phyloP scores from a whole-genome alignment of 2,113 vertebrate species.

The Misgurnus anguillicaudatus region DNA sequence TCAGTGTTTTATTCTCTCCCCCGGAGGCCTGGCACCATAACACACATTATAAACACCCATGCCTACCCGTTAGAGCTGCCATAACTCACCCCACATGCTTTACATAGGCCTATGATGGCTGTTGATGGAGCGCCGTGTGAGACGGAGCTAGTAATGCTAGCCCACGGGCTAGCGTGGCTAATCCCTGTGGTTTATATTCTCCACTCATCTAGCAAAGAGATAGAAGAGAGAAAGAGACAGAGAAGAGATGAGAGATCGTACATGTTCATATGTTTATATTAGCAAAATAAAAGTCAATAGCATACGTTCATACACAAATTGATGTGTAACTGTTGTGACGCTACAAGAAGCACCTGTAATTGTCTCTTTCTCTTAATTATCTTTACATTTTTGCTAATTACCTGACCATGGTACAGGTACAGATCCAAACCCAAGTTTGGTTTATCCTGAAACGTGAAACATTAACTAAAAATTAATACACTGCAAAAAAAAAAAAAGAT shows the following conservation, averaged over 20 bases:
- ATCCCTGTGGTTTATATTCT: slow-evolving; percentile 22
- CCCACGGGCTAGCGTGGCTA: slow-evolving; percentile 28
- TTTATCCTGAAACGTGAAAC: too few species aligned
- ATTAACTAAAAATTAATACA: too few species aligned
- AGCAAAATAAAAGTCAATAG: background rate
- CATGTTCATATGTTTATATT: slow-evolving; percentile 22
- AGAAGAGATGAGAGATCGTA: slow-evolving; percentile 16
- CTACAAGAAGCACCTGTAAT: background rate
- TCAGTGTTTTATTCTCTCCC: slow-evolving; percentile 44
- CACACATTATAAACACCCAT: slow-evolving; percentile 43
- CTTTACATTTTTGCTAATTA: background rate
- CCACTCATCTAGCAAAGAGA: background rate
- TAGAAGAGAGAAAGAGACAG: background rate
- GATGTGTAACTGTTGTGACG: background rate
- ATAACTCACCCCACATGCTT: slow-evolving; percentile 43
- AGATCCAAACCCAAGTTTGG: too few species aligned
- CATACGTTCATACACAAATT: background rate
- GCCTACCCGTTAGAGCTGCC: slow-evolving; percentile 40
- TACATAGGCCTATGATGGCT: slow-evolving; percentile 37
- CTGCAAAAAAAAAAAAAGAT: too few species aligned
- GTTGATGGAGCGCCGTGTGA: slow-evolving; percentile 27
- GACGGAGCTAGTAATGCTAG: slow-evolving; percentile 24
- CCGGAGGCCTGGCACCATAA: slow-evolving; percentile 37
- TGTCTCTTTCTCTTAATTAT: background rate
- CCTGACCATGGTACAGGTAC: too few species aligned